Base-by-base conservation (phyloP, 2,797 vertebrate genomes). In the Luscinia luscinia region DNA sequence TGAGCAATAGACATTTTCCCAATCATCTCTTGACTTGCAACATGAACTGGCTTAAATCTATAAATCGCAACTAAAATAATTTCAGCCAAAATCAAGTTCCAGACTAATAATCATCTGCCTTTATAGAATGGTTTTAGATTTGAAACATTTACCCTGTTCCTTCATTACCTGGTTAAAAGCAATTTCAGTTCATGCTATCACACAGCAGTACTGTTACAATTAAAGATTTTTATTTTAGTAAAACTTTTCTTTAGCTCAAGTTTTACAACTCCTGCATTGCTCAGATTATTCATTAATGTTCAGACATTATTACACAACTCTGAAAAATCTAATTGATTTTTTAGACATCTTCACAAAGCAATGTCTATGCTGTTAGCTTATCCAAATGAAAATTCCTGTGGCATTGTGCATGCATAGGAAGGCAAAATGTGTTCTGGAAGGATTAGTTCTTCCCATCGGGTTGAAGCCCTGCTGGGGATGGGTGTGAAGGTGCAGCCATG, bases 241-340 rank as follows among this genome's bases (percentile, higher is more conserved):
- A 12, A 57, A 23, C 69, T 87, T 83, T 26, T 40, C 28, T 69
- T 46, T 32, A 52, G 46, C 51, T 86, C 28, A 46, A 77, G 28
- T 84, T 89, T 52, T 79, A 55, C n/a, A 84, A 15, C 27, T 87
- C 13, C 52, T 91, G 45, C 46, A 2, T 54, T 70, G 40, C 48
- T 93, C 57, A 64, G 49, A 62, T 28, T 26, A 9, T 72, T 34
- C 14, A 4, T 34, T 88, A 28, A 32, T 23, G 24, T 41, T 84
- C 76, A 89, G 49, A 26, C 15, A 18, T 70, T 41, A 69, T 66
- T 78, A 45, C 10, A 41, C 26, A 34, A 13, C 66, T 55, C 68
- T 77, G 79, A 83, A 80, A 94, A 81, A 85, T 21, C 20, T 8
- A 24, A 72, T 16, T 48, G 58, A 48, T 81, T 69, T 61, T 91